Evolutionary conservation across 2,888 invertebrate genomes (phyloP), one percentile per base, ranked within the genome.

Genomic region (Pinctada fucata): DNA sequence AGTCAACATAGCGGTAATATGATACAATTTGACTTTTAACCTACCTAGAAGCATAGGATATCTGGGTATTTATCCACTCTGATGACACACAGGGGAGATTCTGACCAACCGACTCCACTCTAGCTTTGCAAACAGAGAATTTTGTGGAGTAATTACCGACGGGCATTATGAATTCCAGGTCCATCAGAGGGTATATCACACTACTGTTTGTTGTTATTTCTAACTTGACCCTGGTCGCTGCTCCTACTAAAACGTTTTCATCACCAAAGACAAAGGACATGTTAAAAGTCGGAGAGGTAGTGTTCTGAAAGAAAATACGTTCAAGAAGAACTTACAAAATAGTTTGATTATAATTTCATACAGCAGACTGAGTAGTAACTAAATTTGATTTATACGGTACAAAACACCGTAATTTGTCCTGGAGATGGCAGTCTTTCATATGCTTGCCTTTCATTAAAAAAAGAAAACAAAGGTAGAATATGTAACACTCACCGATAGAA

Each of bases 101-200:
- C 51, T 73, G 80, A 3, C 92, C 92, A 2, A 85, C 88, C 16
- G 80, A 84, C 8, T 82, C 63, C 50, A 91, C 79, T 71, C 87
- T 83, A 0, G 84, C 88, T 48, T 82, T 78, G 76, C 91, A 91
- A 13, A 92, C 81, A 58, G 86, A 87, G 64, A 86, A 84, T 13
- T 87, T 80, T 72, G 85, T 70, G 4, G 79, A 79, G 16, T 70
- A 69, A 48, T 77, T 84, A 49, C 83, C 84, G 52, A 81, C 78
- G 1, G 91, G 91, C 87, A 89, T 87, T 2, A 90, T 84, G 70
- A 90, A 86, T 83, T 91, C 90, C 16, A 91, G 79, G 75, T 86
- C 82, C 83, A 91, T 86, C 45, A 87, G 85, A 3, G 81, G 75
- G 74, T 90, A 90, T 3, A 81, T 83, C 2, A 81, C 80, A 47